Conservation (phyloP, 2,888 invertebrate genomes). For the Galerucella pusilla region DNA sequence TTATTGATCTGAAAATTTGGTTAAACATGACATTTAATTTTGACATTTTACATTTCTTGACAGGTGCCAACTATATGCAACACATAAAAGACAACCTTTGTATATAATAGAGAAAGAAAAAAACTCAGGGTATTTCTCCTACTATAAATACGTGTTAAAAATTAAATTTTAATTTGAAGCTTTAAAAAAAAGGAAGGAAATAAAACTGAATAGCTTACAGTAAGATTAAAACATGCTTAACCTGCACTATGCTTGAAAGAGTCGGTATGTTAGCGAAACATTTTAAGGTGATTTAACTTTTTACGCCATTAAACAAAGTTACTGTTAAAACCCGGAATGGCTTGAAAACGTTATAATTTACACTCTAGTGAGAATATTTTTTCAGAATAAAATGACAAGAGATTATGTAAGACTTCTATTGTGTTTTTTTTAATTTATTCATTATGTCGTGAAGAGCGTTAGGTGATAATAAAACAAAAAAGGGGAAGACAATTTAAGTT, state of each 20-base stretch:
- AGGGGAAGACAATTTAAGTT: neutral
- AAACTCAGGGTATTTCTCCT: no score
- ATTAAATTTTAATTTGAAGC: no score
- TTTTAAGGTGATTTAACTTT: neutral
- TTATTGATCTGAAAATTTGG: no score
- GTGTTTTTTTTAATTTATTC: neutral
- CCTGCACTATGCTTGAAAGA: no score
- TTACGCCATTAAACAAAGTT: neutral
- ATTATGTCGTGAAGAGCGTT: neutral
- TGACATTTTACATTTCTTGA: no score
- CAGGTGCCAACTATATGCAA: no score
- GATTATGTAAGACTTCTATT: neutral
- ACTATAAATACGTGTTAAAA: no score
- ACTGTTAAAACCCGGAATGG: neutral
- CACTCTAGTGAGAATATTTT: neutral
- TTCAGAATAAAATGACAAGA: neutral
- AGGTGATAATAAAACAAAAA: neutral
- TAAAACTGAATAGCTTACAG: no score
- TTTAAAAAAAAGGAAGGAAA: no score
- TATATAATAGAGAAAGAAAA: no score
- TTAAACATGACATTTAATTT: no score
- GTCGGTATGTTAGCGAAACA: neutral
- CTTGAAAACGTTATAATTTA: neutral
- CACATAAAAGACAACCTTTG: no score
- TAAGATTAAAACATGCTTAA: neutral